These are phyloP conservation scores for Ivindomyrus marchei DNA, from an alignment of 2,113 vertebrate genomes.

Conservation along the genomic window DNA sequence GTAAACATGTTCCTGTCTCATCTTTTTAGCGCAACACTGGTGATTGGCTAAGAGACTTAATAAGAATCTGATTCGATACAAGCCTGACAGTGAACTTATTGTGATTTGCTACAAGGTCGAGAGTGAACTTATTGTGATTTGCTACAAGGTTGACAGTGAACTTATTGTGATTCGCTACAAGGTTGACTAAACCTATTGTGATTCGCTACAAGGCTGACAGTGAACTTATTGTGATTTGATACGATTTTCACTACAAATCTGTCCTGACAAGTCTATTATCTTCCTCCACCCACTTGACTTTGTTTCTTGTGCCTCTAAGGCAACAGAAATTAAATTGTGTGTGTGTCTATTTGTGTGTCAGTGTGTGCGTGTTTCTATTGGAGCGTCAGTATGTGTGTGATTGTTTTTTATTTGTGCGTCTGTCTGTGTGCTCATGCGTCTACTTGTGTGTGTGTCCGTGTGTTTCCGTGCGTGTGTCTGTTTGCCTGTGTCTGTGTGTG, in stretches of 20 bases:
- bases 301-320: conserved; percentile 35
- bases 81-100: conserved; percentile 25
- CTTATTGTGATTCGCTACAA: not conserved
- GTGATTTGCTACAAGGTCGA: not conserved
- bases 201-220: not conserved
- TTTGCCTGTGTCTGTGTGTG: not conserved
- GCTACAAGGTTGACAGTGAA: conserved; percentile 15
- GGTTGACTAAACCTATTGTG: not conserved
- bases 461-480: conserved; percentile 26
- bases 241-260: conserved; percentile 41
- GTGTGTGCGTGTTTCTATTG: not conserved
- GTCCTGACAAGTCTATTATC: conserved; percentile 49
- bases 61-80: not conserved
- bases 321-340: conserved; percentile 34
- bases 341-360: conserved; percentile 37
- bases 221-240: conserved; percentile 35
- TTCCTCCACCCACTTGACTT: conserved; percentile 34
- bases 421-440: too few relatives aligned
- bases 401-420: too few relatives aligned
- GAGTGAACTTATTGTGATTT: conserved; percentile 32
- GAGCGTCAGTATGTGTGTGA: conserved; percentile 30
- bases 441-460: not conserved
- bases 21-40: not conserved
- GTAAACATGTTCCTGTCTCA: not conserved
- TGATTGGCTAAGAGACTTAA: not conserved